Base-by-base conservation (phyloP, 2,888 invertebrate genomes). In the Apotomis capreana region DNA sequence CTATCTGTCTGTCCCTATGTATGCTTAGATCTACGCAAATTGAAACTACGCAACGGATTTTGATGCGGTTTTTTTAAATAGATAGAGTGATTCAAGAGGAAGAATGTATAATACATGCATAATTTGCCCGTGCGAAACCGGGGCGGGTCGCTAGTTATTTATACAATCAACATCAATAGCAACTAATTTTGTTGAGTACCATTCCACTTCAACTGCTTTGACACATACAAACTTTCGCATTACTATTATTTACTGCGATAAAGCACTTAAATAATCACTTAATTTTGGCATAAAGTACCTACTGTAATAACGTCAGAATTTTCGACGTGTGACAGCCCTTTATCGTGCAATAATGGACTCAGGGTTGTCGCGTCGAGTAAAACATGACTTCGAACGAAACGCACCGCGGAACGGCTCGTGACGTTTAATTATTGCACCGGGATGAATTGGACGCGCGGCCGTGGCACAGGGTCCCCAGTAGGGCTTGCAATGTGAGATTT, bases 351-450 rank as follows among this genome's bases (percentile, higher is more conserved):
- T 58, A 58, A 58, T 58, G 58, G 37, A 58, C 58, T n/a, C 37
- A 58, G 58, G 58, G 58, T 37, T 58, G 58, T 60, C 60, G 15
- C 54, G 54, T 54, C 54, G 54, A 54, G 40, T 46, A 60, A 46
- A 44, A 44, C 58, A 37, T 58, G 5, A 58, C 58, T 37, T 6
- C 12, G 37, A 10, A 10, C 49, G 49, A 10, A 49, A 49, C 49
- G 49, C 49, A 49, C 49, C 58, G n/a, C 6, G 58, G n/a, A 58
- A 58, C 58, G 5, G 5, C 15, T n/a, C 9, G 44, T 44, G 60
- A 37, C 60, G 60, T 60, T 60, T 60, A 60, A 60, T 60, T 60
- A 60, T 60, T 46, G 60, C 60, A 60, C 46, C 59, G 44, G 46
- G 46, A 60, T 60, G 46, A 44, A 60, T 60, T 15, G 15, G 60